Conservation (phyloP, 2,113 vertebrate species). For the Muntiacus muntjak region DNA sequence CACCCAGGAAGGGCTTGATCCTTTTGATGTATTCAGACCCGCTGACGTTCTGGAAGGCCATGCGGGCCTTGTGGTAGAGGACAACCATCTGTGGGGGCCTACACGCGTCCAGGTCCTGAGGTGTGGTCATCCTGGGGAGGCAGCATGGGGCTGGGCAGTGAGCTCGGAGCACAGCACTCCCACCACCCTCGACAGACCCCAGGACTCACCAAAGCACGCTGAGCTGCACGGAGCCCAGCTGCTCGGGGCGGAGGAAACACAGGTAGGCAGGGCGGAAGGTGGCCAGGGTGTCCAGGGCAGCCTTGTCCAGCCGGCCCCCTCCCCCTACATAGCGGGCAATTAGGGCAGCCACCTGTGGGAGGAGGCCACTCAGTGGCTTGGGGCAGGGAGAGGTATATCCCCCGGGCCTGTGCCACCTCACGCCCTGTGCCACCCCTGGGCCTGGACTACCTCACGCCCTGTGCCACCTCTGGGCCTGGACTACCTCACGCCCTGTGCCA, state of each 20-base stretch:
- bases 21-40: constrained; percentile 64
- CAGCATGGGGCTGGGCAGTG: rapidly evolving
- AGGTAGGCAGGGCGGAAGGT: constrained; percentile 76
- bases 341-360: constrained; percentile 76
- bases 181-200: rapidly evolving
- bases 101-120: constrained; percentile 78
- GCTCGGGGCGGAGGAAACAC: constrained; percentile 74
- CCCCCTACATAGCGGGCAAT: constrained; percentile 75
- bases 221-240: constrained; percentile 73
- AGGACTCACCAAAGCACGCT: constrained; percentile 80
- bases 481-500: rapidly evolving
- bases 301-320: constrained; percentile 67
- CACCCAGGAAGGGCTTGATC: constrained; percentile 81
- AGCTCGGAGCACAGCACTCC: rapidly evolving
- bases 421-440: neutral
- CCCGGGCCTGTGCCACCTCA: neutral
- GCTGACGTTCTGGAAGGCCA: constrained; percentile 71
- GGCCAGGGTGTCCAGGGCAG: constrained; percentile 68
- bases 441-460: neutral
- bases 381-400: rapidly evolving
- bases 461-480: neutral
- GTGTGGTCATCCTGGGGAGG: constrained; percentile 66
- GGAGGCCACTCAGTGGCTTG: neutral
- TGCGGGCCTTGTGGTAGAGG: constrained; percentile 79
- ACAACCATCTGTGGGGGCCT: constrained; percentile 66